Evolutionary conservation across 37 sponge, comb jelly and placozoan genomes (phyloP), one percentile per base, ranked within the genome.

Genomic region (Cladorhizidae sp.): DNA sequence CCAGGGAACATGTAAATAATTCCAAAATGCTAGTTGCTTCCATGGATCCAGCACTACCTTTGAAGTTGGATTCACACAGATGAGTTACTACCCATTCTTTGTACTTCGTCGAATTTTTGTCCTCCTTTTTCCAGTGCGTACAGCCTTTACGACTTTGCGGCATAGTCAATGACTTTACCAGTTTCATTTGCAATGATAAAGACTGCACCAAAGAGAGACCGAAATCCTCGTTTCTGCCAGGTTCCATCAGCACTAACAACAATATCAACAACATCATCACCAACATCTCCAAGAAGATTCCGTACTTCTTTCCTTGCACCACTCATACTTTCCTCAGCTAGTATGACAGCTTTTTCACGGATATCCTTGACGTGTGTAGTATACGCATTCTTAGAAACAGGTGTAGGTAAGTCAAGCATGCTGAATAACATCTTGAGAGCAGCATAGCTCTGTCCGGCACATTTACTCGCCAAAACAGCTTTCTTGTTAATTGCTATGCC

Each of bases 201-300:
- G 25, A 77, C 78, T 49, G 64, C 43, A 5, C 78, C 65, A 23
- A 23, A 77, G 3, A 62, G 45, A 23, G 59, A 63, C 0, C 64
- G n/a, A 23, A 77, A 77, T 2, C 78, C 70, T 37, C 70, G 39
- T 32, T 26, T 77, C 45, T 38, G 64, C 65, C 78, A 77, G n/a
- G 78, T 77, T 59, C 78, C 78, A 37, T 63, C 78, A 62, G 40
- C 59, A 33, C 64, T 77, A 64, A 77, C 65, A 21, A 62, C 9
- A 40, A 77, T 77, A 32, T 77, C 78, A 1, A 63, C 51, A 18
- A 63, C 62, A 9, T 70, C 70, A 40, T 63, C 65, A 41, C 12
- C 25, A 18, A 5, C 1, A 40, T 45, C 45, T 1, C 45, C 45
- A n/a, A 26, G 28, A 64, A 23, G 12, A 3, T 38, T 12, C 50